Evolutionary conservation across 1,140 invertebrate genomes (phyloP).

Genomic region (Heliconius eleuchia): DNA sequence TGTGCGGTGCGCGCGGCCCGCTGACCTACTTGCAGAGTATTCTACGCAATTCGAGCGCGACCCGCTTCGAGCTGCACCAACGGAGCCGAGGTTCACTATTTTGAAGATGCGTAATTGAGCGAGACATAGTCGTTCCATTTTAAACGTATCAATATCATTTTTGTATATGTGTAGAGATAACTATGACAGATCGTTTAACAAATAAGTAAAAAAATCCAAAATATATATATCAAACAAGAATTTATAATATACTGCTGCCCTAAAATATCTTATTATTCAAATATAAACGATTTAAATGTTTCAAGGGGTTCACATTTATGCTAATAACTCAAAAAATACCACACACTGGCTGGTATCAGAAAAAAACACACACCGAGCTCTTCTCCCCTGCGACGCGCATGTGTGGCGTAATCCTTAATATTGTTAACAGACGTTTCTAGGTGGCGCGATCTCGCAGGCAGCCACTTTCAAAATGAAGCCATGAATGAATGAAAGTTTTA

Average conservation of each 20-base stretch:
- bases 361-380: conserved; percentile 14
- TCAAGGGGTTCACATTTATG: background rate
- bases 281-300: background rate
- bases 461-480: conserved; percentile 7
- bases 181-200: background rate
- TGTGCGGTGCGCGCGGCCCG: conserved; percentile 61
- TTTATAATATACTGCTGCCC: background rate
- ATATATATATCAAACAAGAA: background rate
- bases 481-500: background rate
- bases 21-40: conserved; percentile 75
- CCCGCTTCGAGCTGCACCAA: conserved; percentile 62
- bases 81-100: conserved; percentile 30
- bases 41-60: conserved; percentile 76
- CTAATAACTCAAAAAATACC: conserved; percentile 13
- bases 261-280: background rate
- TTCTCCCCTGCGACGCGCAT: conserved; percentile 17
- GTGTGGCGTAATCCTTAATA: conserved; percentile 23
- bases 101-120: conserved; percentile 30
- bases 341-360: conserved; percentile 14
- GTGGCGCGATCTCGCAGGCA: background rate
- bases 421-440: conserved; percentile 16
- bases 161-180: background rate
- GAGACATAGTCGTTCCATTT: background rate
- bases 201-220: background rate
- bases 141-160: background rate